Evolutionary conservation across 2,797 vertebrate genomes (phyloP).

Genomic region (Diceros bicornis): DNA sequence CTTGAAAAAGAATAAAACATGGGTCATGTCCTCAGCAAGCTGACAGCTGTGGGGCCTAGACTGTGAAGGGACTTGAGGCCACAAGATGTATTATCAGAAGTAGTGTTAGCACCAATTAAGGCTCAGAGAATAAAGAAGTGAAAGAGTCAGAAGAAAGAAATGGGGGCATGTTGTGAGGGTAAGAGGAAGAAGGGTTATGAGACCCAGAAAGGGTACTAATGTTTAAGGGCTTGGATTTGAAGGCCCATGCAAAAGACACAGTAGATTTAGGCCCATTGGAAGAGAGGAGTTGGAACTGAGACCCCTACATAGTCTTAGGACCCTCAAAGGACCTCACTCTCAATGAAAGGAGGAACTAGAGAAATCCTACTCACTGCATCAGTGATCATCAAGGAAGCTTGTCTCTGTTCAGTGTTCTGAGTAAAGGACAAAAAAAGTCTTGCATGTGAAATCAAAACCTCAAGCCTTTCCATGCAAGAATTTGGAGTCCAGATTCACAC

Average conservation of each 20-base stretch:
- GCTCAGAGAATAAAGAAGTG: neutral
- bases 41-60: neutral
- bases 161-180: neutral
- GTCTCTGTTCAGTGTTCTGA: neutral
- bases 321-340: neutral
- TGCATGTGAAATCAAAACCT: neutral
- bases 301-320: neutral
- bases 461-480: neutral
- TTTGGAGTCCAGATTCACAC: neutral
- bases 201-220: neutral
- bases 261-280: neutral
- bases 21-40: neutral
- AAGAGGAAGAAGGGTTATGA: neutral
- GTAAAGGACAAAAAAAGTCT: neutral
- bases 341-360: neutral
- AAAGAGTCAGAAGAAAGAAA: neutral
- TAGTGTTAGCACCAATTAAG: neutral
- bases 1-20: neutral
- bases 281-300: neutral
- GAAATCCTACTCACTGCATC: neutral
- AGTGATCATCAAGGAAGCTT: neutral
- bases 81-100: neutral
- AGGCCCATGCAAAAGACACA: neutral
- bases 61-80: neutral
- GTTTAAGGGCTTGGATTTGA: neutral